Conservation (phyloP, 2,888 invertebrate genomes). For the Ephialtes manifestator region DNA sequence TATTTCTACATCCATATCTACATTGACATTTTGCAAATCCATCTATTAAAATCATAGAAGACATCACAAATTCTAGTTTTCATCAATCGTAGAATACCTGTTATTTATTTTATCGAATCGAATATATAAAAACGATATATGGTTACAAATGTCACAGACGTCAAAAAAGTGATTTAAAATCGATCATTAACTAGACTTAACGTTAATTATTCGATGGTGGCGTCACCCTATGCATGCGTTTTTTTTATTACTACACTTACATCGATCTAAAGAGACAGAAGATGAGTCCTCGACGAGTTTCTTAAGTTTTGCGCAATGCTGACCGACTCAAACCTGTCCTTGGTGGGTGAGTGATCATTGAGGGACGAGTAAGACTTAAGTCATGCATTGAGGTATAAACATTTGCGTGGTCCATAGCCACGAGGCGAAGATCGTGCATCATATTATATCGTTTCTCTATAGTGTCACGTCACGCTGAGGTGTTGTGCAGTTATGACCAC, state of each 20-base stretch:
- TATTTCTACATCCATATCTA: not conserved
- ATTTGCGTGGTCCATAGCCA: conserved; percentile 6
- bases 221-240: conserved; percentile 1
- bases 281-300: conserved; percentile 46
- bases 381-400: conserved; percentile 12
- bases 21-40: not conserved
- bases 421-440: conserved; percentile 15
- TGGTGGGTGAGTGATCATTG: conserved; percentile 72
- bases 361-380: conserved; percentile 47
- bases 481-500: conserved; percentile 12
- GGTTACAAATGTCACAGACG: conserved; percentile 17
- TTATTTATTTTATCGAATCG: not conserved
- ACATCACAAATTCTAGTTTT: not conserved
- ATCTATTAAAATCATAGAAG: not conserved
- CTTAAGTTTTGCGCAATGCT: conserved; percentile 52
- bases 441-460: conserved; percentile 9
- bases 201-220: not conserved
- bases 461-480: not conserved
- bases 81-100: not conserved
- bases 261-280: conserved; percentile 14
- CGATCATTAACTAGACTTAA: not conserved
- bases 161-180: conserved; percentile 20
- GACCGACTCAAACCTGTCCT: conserved; percentile 64
- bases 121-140: not conserved
- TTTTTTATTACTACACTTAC: conserved; percentile 11